Evolutionary conservation across 2,888 invertebrate species (phyloP).

Genomic region (Hemistola chrysoprasaria): DNA sequence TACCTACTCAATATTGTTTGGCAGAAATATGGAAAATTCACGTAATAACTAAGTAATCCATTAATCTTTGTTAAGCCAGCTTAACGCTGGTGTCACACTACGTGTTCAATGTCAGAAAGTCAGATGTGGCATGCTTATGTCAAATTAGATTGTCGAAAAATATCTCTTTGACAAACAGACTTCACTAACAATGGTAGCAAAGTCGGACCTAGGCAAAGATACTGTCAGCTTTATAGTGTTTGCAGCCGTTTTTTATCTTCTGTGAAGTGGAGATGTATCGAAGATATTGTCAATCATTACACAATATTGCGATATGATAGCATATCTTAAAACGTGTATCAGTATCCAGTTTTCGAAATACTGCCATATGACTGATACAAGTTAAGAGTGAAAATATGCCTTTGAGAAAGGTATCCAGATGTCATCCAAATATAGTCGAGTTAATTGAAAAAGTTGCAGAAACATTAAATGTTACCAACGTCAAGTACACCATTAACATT

Average conservation of each 20-base stretch:
- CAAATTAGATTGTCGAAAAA: too few relatives aligned
- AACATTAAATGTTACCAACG: constrained; percentile 39
- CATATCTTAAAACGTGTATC: constrained; percentile 1
- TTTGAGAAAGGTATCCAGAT: constrained; percentile 53
- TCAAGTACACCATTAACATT: constrained; percentile 40
- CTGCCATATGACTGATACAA: constrained; percentile 14
- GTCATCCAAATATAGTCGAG: constrained; percentile 47
- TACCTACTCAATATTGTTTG: too few relatives aligned
- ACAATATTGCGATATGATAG: constrained; percentile 5
- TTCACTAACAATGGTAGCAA: too few relatives aligned
- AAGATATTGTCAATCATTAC: constrained; percentile 32
- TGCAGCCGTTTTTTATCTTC: constrained; percentile 9
- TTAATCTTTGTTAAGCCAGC: too few relatives aligned
- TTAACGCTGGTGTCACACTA: too few relatives aligned
- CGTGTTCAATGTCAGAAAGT: too few relatives aligned
- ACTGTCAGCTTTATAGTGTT: constrained; percentile 3
- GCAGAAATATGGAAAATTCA: too few relatives aligned
- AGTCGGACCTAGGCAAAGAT: not conserved
- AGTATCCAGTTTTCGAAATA: constrained; percentile 9
- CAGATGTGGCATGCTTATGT: too few relatives aligned
- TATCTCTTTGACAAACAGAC: too few relatives aligned
- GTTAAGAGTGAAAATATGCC: constrained; percentile 42
- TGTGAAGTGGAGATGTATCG: constrained; percentile 5
- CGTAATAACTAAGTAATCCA: too few relatives aligned
- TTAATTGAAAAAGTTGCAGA: constrained; percentile 53